Conservation (phyloP, 2,113 vertebrate genomes). For the Vidua macroura region DNA sequence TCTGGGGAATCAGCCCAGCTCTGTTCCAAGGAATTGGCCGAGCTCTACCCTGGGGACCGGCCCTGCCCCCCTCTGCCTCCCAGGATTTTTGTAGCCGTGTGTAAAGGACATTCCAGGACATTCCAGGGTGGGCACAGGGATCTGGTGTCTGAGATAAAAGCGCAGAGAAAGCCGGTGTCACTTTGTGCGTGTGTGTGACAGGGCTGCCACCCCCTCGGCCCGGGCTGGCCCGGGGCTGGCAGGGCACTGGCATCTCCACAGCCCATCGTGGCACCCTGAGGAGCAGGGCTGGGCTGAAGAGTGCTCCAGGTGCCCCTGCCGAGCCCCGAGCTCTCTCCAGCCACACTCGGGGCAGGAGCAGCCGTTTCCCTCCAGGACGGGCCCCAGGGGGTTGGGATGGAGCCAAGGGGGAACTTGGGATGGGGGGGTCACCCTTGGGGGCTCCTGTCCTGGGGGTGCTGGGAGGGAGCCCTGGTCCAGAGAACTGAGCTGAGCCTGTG, state of each 20-base stretch:
- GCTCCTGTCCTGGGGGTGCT: not conserved
- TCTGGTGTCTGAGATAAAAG: not conserved
- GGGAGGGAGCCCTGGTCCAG: not conserved
- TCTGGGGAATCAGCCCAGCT: not conserved
- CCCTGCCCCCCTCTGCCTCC: not conserved
- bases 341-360: not conserved
- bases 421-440: not conserved
- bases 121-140: not conserved
- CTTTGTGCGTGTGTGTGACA: not conserved
- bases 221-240: not conserved
- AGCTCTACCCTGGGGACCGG: not conserved
- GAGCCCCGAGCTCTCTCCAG: not conserved
- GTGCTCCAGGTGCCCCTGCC: not conserved
- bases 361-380: not conserved
- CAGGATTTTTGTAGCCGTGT: not conserved
- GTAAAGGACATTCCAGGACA: not conserved
- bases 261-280: not conserved
- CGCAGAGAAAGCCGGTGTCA: not conserved
- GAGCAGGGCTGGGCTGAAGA: rapidly evolving
- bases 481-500: not conserved
- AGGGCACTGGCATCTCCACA: not conserved
- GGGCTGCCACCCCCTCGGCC: not conserved
- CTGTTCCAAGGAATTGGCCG: not conserved
- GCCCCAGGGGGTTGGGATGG: not conserved
- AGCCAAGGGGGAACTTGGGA: not conserved